Evolutionary conservation across 2,888 invertebrate species (phyloP).

Genomic region (Himalopsyche japonica): DNA sequence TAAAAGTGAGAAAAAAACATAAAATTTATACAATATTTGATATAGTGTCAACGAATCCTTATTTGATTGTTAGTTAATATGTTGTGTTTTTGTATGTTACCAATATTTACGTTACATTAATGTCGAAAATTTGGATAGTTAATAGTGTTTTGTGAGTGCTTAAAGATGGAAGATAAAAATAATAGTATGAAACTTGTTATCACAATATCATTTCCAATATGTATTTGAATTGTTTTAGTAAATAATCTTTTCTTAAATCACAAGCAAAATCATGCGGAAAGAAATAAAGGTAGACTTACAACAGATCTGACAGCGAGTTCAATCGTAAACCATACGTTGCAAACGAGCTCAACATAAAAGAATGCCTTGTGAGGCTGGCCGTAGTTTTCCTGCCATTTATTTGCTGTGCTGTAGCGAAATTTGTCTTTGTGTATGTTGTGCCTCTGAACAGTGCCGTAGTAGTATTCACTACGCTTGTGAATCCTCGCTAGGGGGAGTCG

Average conservation of each 20-base stretch:
- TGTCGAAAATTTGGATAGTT: no score
- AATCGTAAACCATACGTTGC: conserved; percentile 96
- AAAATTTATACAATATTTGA: no score
- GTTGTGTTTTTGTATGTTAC: no score
- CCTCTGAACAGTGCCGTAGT: conserved; percentile 17
- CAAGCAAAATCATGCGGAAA: neutral
- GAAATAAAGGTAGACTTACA: conserved; percentile 61
- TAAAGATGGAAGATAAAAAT: no score
- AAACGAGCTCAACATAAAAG: conserved; percentile 89
- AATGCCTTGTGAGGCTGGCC: conserved; percentile 75
- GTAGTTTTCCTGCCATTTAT: conserved; percentile 33
- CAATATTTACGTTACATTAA: no score
- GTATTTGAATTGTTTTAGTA: neutral
- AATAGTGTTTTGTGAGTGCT: no score
- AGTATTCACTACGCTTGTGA: conserved; percentile 26
- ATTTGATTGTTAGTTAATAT: no score
- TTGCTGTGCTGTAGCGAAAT: conserved; percentile 20
- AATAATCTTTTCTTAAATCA: neutral
- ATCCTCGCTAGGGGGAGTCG: conserved; percentile 17
- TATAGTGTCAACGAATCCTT: no score
- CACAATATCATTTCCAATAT: no score
- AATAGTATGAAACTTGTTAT: no score
- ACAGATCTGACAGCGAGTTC: conserved; percentile 86
- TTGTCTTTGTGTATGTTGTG: neutral
- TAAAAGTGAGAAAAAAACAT: no score